A percentile compares a stretch with the other conserved stretches of the same genome.
Conservation (phyloP, 1,140 invertebrate species). For the Pogonomyrmex barbatus region DNA sequence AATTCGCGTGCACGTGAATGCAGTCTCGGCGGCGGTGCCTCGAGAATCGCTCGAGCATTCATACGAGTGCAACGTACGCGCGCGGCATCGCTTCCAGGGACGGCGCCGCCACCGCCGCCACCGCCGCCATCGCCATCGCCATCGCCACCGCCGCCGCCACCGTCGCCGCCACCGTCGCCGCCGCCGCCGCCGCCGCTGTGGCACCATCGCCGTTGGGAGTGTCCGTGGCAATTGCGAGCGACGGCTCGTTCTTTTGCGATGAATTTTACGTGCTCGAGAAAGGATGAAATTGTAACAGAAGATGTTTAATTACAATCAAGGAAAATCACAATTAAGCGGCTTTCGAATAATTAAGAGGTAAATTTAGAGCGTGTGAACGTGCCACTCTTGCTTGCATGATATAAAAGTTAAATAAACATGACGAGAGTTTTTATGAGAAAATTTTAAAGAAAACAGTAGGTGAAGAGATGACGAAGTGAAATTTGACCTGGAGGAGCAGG, state of each 20-base stretch:
- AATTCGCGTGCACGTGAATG: conserved; percentile 70
- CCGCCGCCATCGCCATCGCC: background rate
- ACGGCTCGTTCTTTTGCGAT: background rate
- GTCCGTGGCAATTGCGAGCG: conserved; percentile 3
- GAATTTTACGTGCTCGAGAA: background rate
- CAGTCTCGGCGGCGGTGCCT: conserved; percentile 43
- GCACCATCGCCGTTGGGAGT: conserved; percentile 26
- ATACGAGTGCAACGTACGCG: conserved; percentile 69
- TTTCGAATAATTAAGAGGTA: background rate
- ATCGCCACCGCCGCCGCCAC: background rate
- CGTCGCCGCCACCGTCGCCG: background rate
- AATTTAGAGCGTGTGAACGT: background rate
- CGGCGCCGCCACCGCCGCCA: background rate
- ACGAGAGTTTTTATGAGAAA: background rate
- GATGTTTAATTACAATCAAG: conserved; percentile 16
- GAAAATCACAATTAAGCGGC: conserved; percentile 6
- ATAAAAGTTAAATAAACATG: too few species aligned
- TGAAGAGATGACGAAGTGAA: too few species aligned
- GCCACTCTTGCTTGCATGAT: too few species aligned
- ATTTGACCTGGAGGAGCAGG: background rate
- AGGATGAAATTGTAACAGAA: conserved; percentile 33
- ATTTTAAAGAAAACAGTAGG: background rate
- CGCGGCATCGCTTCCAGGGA: conserved; percentile 57
- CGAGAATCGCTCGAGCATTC: conserved; percentile 63
- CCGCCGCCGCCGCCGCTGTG: background rate